Conservation (phyloP, 2,797 vertebrate species). For the Peromyscus melanophrys region DNA sequence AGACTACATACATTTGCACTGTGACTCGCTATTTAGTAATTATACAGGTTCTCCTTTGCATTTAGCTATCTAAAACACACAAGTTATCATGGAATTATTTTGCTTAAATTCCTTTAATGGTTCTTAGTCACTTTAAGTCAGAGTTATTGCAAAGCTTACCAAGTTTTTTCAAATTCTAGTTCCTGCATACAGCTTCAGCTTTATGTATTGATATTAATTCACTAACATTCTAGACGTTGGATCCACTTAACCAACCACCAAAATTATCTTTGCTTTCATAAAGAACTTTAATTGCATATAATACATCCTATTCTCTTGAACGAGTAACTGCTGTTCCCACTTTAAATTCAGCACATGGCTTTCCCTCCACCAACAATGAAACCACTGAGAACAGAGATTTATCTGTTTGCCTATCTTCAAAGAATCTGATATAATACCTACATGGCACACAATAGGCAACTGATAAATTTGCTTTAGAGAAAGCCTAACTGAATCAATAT, state of each 20-base stretch:
- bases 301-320: not conserved
- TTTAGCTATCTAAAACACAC: not conserved
- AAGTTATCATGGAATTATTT: not conserved
- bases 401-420: not conserved
- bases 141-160: not conserved
- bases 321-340: constrained; percentile 36
- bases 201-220: not conserved
- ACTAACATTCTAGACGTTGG: not conserved
- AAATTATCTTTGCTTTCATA: constrained; percentile 25
- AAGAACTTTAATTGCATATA: not conserved
- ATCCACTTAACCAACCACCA: not conserved
- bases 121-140: not conserved
- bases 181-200: not conserved
- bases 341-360: constrained; percentile 30
- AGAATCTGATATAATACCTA: constrained; percentile 17
- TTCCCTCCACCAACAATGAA: constrained; percentile 6
- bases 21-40: not conserved
- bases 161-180: constrained; percentile 9
- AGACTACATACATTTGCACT: not conserved
- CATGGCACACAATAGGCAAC: not conserved
- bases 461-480: constrained; percentile 19
- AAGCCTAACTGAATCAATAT: not conserved
- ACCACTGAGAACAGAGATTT: constrained; percentile 13
- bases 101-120: not conserved
- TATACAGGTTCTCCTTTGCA: not conserved